Conservation (phyloP, 2,888 invertebrate genomes). For the Apodemia duryi region DNA sequence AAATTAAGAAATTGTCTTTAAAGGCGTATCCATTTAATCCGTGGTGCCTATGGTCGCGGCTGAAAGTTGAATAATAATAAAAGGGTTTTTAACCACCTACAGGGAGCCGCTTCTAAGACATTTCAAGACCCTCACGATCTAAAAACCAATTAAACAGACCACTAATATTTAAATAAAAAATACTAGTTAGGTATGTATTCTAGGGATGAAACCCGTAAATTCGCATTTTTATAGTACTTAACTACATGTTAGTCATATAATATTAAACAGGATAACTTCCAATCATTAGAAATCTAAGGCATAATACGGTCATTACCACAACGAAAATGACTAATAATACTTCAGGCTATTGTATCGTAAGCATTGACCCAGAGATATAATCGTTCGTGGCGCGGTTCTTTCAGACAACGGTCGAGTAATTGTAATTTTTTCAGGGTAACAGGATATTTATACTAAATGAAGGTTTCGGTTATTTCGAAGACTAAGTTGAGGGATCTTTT, state of each 20-base stretch:
- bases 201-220: too few relatives aligned
- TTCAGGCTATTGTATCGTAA: slow-evolving; percentile 16
- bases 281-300: slow-evolving; percentile 23
- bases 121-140: too few relatives aligned
- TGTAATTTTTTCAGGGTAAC: slow-evolving; percentile 1
- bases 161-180: too few relatives aligned
- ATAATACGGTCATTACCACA: slow-evolving; percentile 28
- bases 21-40: too few relatives aligned
- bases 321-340: slow-evolving; percentile 22
- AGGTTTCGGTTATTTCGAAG: background rate
- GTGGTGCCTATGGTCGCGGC: too few relatives aligned
- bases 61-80: too few relatives aligned
- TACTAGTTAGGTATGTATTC: too few relatives aligned
- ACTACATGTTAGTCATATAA: slow-evolving; percentile 25
- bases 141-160: too few relatives aligned
- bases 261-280: slow-evolving; percentile 27
- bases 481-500: background rate
- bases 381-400: background rate
- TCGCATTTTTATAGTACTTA: too few relatives aligned
- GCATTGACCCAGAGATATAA: slow-evolving; percentile 13
- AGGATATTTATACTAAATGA: background rate
- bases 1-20: too few relatives aligned
- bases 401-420: background rate
- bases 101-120: too few relatives aligned
- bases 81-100: too few relatives aligned